Evolutionary conservation across 2,797 vertebrate genomes (phyloP).

Genomic region (Schizopygopsis pylzovi): DNA sequence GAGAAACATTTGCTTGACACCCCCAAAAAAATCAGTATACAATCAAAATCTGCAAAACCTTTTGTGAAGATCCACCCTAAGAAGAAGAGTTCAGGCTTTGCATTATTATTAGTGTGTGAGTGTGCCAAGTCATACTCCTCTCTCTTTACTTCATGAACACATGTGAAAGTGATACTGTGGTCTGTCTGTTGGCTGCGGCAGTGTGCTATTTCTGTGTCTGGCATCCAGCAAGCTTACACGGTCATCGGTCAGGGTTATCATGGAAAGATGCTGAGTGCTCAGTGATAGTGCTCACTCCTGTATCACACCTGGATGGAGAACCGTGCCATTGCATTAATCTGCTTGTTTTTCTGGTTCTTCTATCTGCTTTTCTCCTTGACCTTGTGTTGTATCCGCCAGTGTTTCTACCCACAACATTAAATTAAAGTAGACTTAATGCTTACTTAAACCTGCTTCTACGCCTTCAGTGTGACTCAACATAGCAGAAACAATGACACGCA

Average conservation of each 20-base stretch:
- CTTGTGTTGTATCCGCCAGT: neutral
- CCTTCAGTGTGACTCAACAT: neutral
- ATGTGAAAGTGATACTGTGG: constrained; percentile 54
- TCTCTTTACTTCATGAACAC: constrained; percentile 29
- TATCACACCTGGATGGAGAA: neutral
- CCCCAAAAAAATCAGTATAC: neutral
- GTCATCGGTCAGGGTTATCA: constrained; percentile 29
- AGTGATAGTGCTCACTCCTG: neutral
- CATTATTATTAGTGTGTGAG: neutral
- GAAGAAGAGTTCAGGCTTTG: neutral
- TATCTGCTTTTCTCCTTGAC: neutral
- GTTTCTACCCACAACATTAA: neutral
- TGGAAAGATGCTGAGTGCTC: neutral
- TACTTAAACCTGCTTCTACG: neutral
- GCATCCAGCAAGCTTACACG: constrained; percentile 10
- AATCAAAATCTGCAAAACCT: neutral
- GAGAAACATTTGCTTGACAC: neutral
- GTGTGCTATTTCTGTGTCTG: constrained; percentile 56
- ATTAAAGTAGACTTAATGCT: neutral
- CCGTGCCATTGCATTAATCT: neutral
- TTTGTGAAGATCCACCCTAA: neutral
- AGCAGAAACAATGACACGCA: neutral
- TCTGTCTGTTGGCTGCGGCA: constrained; percentile 40
- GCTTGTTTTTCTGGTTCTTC: neutral
- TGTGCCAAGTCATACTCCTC: neutral